A percentile compares a stretch with the other conserved stretches of the same genome.
Conservation (phyloP, 2,888 invertebrate species). For the Aphidius colemani region DNA sequence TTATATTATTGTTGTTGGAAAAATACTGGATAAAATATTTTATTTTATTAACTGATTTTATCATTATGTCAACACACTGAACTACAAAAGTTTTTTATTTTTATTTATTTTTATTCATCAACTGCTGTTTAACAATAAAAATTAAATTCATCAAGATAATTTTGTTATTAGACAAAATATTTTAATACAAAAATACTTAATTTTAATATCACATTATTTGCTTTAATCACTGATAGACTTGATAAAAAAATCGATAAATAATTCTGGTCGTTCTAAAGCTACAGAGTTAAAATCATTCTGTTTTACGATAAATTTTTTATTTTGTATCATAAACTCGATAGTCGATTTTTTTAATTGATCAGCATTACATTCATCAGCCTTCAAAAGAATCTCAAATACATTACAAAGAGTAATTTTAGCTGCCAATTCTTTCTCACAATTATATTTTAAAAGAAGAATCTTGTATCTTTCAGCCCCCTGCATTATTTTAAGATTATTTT, state of each 20-base stretch:
- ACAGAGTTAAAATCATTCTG: background rate
- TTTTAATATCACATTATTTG: no score
- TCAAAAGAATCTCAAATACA: constrained; percentile 6
- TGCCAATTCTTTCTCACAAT: background rate
- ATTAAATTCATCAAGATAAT: no score
- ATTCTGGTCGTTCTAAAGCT: constrained; percentile 12
- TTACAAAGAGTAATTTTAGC: constrained; percentile 5
- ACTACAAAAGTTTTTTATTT: no score
- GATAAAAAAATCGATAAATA: background rate
- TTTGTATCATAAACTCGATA: background rate
- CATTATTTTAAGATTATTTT: constrained; percentile 1
- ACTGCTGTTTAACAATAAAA: no score
- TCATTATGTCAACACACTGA: no score
- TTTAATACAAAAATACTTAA: no score
- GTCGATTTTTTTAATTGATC: background rate
- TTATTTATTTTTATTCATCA: no score
- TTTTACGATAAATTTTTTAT: background rate
- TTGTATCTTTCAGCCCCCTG: constrained; percentile 6
- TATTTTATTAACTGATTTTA: no score
- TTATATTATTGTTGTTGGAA: no score
- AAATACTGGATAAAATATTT: no score
- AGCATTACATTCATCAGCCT: constrained; percentile 12
- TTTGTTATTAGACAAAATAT: no score
- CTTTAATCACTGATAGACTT: no score
- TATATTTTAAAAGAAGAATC: background rate